A percentile compares a stretch with the other conserved stretches of the same genome.
Conservation (phyloP, 2,888 invertebrate genomes). For the Andrena minutula region DNA sequence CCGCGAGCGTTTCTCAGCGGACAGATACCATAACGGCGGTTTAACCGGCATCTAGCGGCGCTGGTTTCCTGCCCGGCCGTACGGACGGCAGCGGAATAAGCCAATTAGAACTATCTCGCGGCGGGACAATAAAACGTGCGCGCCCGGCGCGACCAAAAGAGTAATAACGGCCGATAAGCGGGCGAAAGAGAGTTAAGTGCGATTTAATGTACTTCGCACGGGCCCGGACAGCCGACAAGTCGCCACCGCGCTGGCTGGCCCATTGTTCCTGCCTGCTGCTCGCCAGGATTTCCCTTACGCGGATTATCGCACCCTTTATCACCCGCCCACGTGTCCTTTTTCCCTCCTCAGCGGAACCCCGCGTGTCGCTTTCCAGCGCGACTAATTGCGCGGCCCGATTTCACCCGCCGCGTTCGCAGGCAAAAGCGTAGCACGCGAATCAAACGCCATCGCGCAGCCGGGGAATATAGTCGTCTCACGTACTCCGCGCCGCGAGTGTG, state of each 20-base stretch:
- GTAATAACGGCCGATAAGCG: constrained; percentile 46
- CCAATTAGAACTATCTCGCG: constrained; percentile 51
- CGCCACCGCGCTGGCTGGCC: constrained; percentile 20
- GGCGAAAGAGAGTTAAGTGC: constrained; percentile 54
- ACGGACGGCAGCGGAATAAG: constrained; percentile 35
- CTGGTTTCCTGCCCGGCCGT: constrained; percentile 29
- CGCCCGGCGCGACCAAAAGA: constrained; percentile 29
- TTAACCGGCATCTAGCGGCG: constrained; percentile 5
- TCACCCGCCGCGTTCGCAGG: neutral
- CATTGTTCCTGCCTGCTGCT: constrained; percentile 41
- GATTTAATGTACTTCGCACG: constrained; percentile 55
- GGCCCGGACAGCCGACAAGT: constrained; percentile 30
- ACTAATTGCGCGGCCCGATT: constrained; percentile 41
- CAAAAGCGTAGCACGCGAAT: neutral
- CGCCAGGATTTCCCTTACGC: constrained; percentile 23
- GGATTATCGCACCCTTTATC: constrained; percentile 46
- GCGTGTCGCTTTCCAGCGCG: constrained; percentile 3
- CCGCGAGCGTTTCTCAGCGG: neutral
- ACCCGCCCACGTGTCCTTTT: constrained; percentile 28
- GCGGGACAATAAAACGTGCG: constrained; percentile 29
- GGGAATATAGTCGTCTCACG: constrained; percentile 24
- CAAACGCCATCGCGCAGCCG: constrained; percentile 8
- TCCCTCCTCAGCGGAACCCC: neutral
- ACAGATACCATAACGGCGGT: neutral
- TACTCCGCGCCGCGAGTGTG: neutral